Evolutionary conservation across 2,888 invertebrate genomes (phyloP), one percentile per base, ranked within the genome.

Genomic region (Agriopis marginaria): DNA sequence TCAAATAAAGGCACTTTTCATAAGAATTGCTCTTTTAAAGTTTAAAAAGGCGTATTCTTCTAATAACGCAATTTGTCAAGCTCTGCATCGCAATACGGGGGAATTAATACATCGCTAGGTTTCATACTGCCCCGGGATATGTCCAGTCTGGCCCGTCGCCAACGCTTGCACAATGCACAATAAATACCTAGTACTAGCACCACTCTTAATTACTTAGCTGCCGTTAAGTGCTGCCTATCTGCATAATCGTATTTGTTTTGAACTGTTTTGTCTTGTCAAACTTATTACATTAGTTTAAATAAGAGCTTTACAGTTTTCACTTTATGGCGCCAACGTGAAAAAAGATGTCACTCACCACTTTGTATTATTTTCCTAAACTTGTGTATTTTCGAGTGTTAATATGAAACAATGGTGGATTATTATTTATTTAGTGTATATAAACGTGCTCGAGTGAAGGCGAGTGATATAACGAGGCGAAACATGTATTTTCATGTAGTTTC

Each of bases 131-230:
- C 89, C 86, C 85, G 82, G 82, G 78, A 78, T 79, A 80, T 85
- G 85, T 86, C 84, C 84, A 83, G 82, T 87, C 83, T 91, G 93
- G 93, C 89, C 54, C 74, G 74, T 56, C 61, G 89, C 93, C 93
- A 93, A 87, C 81, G 82, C 86, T 87, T 86, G 85, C 87, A 90
- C 91, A 90, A 89, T 89, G 88, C 87, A 86, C 89, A 88, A 90
- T 91, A 90, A 92, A 91, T 91, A 90, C 89, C 85, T 89, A 89
- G 83, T 83, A 85, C 84, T 80, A 83, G 84, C 84, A 87, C 83
- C 86, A 87, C 86, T 87, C 89, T 90, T 92, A 92, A 92, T 92
- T 92, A 92, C 90, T 89, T 86, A 86, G 87, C 85, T 87, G 81
- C 84, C 82, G 86, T 89, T 90, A 89, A 86, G 82, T 79, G 78